These are phyloP conservation scores for Syndactyla subalaris DNA, from an alignment of 2,797 vertebrate species.

Conservation along the genomic window DNA sequence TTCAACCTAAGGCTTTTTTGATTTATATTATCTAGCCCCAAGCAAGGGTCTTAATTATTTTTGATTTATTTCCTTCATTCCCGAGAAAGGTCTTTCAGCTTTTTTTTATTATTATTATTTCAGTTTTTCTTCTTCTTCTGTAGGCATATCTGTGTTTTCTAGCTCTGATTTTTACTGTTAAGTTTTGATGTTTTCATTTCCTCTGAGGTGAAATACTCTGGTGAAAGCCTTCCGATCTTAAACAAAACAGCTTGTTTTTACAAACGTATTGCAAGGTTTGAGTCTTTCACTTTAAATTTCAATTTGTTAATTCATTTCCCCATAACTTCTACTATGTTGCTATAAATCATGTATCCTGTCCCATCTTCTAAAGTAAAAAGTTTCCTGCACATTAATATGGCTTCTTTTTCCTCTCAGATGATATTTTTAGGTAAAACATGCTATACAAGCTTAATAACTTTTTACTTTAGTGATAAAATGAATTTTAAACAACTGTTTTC, in stretches of 20 bases:
- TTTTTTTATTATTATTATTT: conserved; percentile 64
- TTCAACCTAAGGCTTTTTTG: conserved; percentile 57
- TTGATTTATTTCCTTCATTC: conserved; percentile 73
- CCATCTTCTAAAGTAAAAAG: not conserved
- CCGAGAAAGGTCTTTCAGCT: conserved; percentile 42
- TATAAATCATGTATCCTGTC: not conserved
- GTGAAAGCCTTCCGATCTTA: not conserved
- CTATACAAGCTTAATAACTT: not conserved
- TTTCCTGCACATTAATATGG: not conserved
- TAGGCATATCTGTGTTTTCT: conserved; percentile 12
- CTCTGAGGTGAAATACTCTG: not conserved
- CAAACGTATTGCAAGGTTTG: not conserved
- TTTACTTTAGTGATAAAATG: not conserved
- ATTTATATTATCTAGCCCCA: conserved; percentile 66
- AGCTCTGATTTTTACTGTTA: not conserved
- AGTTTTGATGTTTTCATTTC: not conserved
- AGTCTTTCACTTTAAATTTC: not conserved
- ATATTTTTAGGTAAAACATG: conserved; percentile 2
- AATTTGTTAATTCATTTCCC: not conserved
- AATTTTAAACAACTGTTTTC: not conserved
- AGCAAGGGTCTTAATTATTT: conserved; percentile 72
- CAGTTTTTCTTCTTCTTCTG: conserved; percentile 25
- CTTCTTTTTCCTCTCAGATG: not conserved
- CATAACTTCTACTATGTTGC: not conserved
- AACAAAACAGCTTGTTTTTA: not conserved